Evolutionary conservation across 2,888 invertebrate genomes (phyloP).

Genomic region (Philereme vetulata): DNA sequence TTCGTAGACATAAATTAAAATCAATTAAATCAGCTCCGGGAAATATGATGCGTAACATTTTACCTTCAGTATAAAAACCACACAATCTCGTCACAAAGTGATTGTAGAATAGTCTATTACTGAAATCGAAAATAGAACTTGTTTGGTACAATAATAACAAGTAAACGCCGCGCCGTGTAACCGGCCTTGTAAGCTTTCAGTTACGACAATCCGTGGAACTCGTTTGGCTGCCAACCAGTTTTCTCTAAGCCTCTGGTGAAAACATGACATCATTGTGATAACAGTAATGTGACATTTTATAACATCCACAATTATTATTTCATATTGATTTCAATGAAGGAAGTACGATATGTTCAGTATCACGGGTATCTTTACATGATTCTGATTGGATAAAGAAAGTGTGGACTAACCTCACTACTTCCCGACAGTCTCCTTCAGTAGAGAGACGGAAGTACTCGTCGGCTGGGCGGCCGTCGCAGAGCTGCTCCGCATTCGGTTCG

Average conservation of each 20-base stretch:
- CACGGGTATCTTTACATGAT: background rate
- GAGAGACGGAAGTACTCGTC: slow-evolving; percentile 96
- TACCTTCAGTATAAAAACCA: slow-evolving; percentile 18
- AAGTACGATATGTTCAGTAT: background rate
- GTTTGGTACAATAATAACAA: slow-evolving; percentile 24
- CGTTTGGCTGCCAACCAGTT: slow-evolving; percentile 48
- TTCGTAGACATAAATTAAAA: slow-evolving; percentile 38
- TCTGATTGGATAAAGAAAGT: slow-evolving; percentile 21
- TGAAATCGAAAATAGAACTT: slow-evolving; percentile 30
- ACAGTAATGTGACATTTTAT: slow-evolving; percentile 27
- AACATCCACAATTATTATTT: background rate
- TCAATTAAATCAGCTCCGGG: slow-evolving; percentile 7
- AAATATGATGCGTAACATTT: slow-evolving; percentile 8
- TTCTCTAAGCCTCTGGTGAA: slow-evolving; percentile 47
- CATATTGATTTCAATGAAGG: background rate
- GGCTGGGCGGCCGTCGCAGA: slow-evolving; percentile 93
- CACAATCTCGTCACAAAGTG: slow-evolving; percentile 19
- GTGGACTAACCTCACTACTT: slow-evolving; percentile 92
- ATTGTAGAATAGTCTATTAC: slow-evolving; percentile 19
- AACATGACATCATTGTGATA: slow-evolving; percentile 49
- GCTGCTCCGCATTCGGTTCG: slow-evolving; percentile 89
- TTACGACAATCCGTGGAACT: slow-evolving; percentile 46
- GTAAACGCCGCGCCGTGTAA: slow-evolving; percentile 35
- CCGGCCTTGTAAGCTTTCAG: slow-evolving; percentile 50
- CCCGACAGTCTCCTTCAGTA: slow-evolving; percentile 94